phyloP scores from a whole-genome alignment of 2,888 invertebrate species.

The Tuberolachnus salignus region DNA sequence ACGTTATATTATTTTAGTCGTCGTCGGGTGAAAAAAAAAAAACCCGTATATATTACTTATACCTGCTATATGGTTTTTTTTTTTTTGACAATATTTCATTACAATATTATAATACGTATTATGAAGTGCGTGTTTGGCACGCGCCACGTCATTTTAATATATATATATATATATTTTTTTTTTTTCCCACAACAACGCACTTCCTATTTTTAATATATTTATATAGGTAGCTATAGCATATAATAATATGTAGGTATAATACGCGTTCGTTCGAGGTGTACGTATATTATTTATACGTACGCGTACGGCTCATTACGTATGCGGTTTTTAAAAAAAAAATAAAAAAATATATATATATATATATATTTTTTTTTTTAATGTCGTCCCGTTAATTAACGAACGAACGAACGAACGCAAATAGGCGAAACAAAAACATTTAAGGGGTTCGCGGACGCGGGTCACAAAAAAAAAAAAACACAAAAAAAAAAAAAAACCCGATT shows the following conservation, averaged over 20 bases:
- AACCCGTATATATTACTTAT: not conserved
- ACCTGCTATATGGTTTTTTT: not conserved
- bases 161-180: slow-evolving; percentile 11
- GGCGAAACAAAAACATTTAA: slow-evolving; percentile 15
- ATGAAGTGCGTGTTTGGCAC: slow-evolving; percentile 44
- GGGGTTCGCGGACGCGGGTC: not conserved
- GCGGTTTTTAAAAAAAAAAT: not conserved
- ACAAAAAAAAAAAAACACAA: slow-evolving; percentile 7
- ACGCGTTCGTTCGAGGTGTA: not conserved
- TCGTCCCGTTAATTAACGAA: slow-evolving; percentile 40
- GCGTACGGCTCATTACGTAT: slow-evolving; percentile 27
- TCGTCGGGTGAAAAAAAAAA: not conserved
- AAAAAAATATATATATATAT: no score
- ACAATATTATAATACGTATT: slow-evolving; percentile 20
- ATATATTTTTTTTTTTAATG: slow-evolving; percentile 5
- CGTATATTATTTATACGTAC: not conserved
- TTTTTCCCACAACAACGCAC: slow-evolving; percentile 4
- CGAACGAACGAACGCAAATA: slow-evolving; percentile 1
- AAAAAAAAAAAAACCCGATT: slow-evolving; percentile 15
- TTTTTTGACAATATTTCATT: slow-evolving; percentile 48
- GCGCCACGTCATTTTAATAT: slow-evolving; percentile 39
- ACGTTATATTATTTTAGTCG: no score
- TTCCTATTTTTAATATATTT: slow-evolving; percentile 4
- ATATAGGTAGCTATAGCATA: not conserved
- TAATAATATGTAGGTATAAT: slow-evolving; percentile 7